Conservation (phyloP, 2,113 vertebrate species). For the Miniopterus natalensis region DNA sequence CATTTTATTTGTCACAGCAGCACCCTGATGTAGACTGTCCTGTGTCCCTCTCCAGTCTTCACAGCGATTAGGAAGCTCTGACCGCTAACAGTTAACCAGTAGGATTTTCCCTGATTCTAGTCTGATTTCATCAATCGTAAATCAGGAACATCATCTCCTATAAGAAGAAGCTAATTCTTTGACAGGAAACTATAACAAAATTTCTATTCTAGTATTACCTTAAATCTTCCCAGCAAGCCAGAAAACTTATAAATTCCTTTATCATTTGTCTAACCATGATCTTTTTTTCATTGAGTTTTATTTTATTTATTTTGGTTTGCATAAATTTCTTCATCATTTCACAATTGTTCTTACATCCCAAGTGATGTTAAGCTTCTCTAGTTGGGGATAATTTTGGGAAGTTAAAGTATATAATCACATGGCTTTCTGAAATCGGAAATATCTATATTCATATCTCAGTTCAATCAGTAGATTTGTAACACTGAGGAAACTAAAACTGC, state of each 20-base stretch:
- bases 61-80: background rate
- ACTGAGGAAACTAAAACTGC: background rate
- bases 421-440: background rate
- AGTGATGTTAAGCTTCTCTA: background rate
- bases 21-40: background rate
- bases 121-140: background rate
- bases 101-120: background rate
- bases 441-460: constrained; percentile 8
- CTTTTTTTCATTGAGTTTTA: background rate
- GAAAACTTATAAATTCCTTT: background rate
- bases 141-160: background rate
- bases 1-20: background rate
- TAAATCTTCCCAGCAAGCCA: background rate
- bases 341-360: background rate
- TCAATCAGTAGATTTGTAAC: background rate
- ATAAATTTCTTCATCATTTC: background rate
- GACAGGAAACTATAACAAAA: background rate
- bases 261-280: background rate
- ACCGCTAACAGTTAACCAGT: background rate
- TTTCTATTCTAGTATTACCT: background rate
- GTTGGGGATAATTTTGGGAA: background rate
- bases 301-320: background rate
- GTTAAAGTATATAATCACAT: background rate
- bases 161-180: background rate
- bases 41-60: background rate